Evolutionary conservation across 2,113 vertebrate genomes (phyloP), one percentile per base, ranked within the genome.

Genomic region (Condylura cristata): DNA sequence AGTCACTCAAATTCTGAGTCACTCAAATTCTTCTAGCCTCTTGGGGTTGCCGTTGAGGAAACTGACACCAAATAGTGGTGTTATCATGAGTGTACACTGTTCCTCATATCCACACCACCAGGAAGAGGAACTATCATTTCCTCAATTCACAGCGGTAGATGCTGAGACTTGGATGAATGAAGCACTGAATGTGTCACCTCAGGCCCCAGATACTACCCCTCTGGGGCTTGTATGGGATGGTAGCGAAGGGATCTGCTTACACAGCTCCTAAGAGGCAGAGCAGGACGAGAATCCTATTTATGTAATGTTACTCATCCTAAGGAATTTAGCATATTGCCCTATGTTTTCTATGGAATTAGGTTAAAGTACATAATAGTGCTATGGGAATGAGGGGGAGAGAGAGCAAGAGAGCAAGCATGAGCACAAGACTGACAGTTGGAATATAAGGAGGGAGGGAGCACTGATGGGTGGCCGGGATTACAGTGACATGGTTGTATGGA

Each of bases 41-140:
- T 48, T 9, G 14, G 2, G 0, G 6, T 32, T 53, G n/a, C 14
- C 14, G 65, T 56, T 14, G 48, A 71, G 32, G 39, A 60, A 51
- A 30, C 60, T 72, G 60, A 39, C 16, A 12, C 71, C 2, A 0
- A 5, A 32, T 1, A 14, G 7, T 6, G 18, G 5, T 2, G 1
- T 39, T 72, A 5, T 34, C 28, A 11, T 1, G 7, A 17, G 65
- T 9, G n/a, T 7, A 17, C 17, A 18, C 65, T 37, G 28, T 22
- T 26, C 41, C 2, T 41, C 74, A 32, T 0, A 1, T 8, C 13
- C 61, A 26, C 37, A n/a, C 24, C 58, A 48, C 14, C 14, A 4
- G 32, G 56, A 56, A 46, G 24, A 79, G 68, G 16, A 2, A n/a
- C 17, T n/a, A 30, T 32, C 16, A 7, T 34, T 87, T 34, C 53